Evolutionary conservation across 2,888 invertebrate genomes (phyloP).

Genomic region (Xanthorhoe designata): DNA sequence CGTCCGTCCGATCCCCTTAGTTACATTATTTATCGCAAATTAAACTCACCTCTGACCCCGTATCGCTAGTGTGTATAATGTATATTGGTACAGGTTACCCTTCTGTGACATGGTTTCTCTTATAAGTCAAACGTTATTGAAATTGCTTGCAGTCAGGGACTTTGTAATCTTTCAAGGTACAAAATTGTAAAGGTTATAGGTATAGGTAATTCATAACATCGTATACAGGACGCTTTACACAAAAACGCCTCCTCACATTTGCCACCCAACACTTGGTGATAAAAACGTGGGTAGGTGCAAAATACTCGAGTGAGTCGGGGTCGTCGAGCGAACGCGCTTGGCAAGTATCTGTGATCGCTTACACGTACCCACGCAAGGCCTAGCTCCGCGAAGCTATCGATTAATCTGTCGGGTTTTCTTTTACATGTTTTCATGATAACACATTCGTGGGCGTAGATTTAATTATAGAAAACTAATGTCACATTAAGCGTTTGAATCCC

Average conservation of each 20-base stretch:
- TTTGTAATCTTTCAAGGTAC: slow-evolving; percentile 3
- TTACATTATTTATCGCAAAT: slow-evolving; percentile 32
- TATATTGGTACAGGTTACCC: slow-evolving; percentile 16
- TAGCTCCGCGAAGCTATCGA: slow-evolving; percentile 80
- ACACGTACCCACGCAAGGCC: slow-evolving; percentile 84
- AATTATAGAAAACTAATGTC: background rate
- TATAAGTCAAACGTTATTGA: slow-evolving; percentile 11
- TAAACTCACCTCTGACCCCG: slow-evolving; percentile 18
- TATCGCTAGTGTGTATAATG: slow-evolving; percentile 19
- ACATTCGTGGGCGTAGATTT: slow-evolving; percentile 36
- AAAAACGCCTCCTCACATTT: slow-evolving; percentile 38
- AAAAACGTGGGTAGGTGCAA: slow-evolving; percentile 33
- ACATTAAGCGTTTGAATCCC: background rate
- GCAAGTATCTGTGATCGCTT: slow-evolving; percentile 83
- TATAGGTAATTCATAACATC: slow-evolving; percentile 31
- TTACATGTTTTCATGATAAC: slow-evolving; percentile 78
- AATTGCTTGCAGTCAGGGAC: slow-evolving; percentile 9
- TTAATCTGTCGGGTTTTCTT: slow-evolving; percentile 77
- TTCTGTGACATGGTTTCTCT: slow-evolving; percentile 21
- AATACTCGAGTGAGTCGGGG: slow-evolving; percentile 43
- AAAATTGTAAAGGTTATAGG: slow-evolving; percentile 17
- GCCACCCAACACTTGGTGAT: slow-evolving; percentile 34
- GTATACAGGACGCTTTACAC: slow-evolving; percentile 39
- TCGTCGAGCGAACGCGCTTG: slow-evolving; percentile 75
- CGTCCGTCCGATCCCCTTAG: slow-evolving; percentile 27